phyloP scores from a whole-genome alignment of 2,797 vertebrate species.

The Natrix natrix region DNA sequence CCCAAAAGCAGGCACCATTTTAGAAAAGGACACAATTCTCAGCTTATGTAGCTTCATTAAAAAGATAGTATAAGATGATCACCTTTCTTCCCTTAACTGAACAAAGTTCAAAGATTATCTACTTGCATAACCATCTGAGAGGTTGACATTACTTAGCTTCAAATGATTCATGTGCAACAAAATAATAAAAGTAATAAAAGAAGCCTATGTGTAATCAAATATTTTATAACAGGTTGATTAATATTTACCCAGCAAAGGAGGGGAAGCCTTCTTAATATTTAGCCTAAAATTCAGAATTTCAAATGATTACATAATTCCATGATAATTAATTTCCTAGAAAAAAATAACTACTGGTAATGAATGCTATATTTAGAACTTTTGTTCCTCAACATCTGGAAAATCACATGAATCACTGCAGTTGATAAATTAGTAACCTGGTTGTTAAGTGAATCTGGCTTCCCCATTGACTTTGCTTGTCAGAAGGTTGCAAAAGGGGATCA shows the following conservation, averaged over 20 bases:
- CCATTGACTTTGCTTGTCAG: too few species aligned
- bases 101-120: conserved; percentile 4
- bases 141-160: background rate
- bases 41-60: background rate
- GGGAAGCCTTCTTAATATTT: background rate
- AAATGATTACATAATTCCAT: background rate
- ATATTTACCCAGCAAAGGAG: background rate
- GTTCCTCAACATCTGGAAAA: background rate
- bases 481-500: too few species aligned
- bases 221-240: background rate
- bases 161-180: background rate
- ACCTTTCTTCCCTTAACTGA: too few species aligned
- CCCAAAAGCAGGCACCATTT: background rate
- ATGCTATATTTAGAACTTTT: background rate
- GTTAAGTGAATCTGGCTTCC: too few species aligned
- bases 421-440: too few species aligned
- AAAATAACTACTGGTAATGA: background rate
- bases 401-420: background rate
- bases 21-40: background rate
- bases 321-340: background rate
- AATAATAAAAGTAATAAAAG: background rate
- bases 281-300: background rate
- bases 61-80: background rate
- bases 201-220: background rate
- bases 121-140: background rate